These are phyloP conservation scores for Cynopterus brachyotis DNA, from an alignment of 2,113 vertebrate species.

Conservation along the genomic window DNA sequence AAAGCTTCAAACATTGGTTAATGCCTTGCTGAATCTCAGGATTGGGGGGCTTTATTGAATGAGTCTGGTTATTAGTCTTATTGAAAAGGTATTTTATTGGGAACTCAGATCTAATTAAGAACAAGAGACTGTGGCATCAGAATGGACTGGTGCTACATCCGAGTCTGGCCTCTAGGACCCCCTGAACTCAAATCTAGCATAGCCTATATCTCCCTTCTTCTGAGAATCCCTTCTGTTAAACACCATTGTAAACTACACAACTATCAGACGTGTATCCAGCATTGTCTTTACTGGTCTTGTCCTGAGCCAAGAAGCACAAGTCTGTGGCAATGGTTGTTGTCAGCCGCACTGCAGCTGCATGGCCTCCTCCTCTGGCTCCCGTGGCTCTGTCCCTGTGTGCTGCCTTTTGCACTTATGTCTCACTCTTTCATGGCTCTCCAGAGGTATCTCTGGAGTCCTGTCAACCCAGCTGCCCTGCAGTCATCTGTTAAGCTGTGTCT, in stretches of 20 bases:
- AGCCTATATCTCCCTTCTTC: not conserved
- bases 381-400: not conserved
- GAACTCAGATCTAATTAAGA: not conserved
- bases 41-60: not conserved
- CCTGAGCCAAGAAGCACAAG: not conserved
- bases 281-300: not conserved
- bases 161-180: not conserved
- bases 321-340: not conserved
- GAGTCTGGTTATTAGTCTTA: not conserved
- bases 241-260: rapidly evolving
- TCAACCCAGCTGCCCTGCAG: not conserved
- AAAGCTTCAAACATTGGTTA: not conserved
- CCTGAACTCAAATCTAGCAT: not conserved
- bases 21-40: not conserved
- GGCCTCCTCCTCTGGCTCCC: not conserved
- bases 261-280: not conserved
- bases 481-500: not conserved
- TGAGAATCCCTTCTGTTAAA: not conserved
- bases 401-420: not conserved
- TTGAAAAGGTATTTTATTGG: not conserved
- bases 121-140: not conserved
- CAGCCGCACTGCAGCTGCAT: not conserved
- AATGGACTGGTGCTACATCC: not conserved
- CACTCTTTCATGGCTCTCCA: not conserved
- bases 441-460: not conserved